These are phyloP conservation scores for Myotis yumanensis DNA, from an alignment of 2,113 vertebrate genomes.

Conservation along the genomic window DNA sequence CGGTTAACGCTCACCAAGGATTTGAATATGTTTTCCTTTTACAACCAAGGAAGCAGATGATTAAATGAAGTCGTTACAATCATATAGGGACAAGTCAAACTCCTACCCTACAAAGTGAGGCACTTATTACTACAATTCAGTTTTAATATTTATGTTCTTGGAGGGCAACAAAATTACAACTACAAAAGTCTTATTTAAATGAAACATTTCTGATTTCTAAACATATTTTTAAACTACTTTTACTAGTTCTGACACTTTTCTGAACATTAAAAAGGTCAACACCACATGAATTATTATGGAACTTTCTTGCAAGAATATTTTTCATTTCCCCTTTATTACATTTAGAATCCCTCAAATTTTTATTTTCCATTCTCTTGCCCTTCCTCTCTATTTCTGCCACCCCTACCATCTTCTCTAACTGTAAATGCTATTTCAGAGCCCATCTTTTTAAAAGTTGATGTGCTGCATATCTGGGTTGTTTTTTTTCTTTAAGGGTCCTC, in stretches of 20 bases:
- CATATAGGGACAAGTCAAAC: background rate
- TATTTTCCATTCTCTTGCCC: background rate
- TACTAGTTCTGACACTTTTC: background rate
- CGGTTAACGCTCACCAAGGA: slow-evolving; percentile 31
- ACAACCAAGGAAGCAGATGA: background rate
- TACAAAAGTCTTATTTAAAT: background rate
- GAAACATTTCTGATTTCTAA: slow-evolving; percentile 20
- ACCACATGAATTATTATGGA: background rate
- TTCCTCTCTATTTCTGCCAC: background rate
- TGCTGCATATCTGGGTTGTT: background rate
- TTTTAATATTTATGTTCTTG: background rate
- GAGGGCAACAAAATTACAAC: background rate
- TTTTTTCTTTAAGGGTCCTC: too few species aligned
- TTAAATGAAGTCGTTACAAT: background rate
- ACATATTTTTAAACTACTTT: slow-evolving; percentile 33
- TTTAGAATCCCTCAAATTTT: background rate
- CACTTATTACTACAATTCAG: background rate
- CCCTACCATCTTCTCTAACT: background rate
- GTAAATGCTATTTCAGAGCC: background rate
- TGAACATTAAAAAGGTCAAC: background rate
- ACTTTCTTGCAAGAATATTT: background rate
- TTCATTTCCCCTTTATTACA: background rate
- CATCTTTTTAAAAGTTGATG: background rate
- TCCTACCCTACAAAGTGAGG: background rate
- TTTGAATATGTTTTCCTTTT: slow-evolving; percentile 20